Conservation (phyloP, 2,888 invertebrate genomes). For the Subacronicta megacephala region DNA sequence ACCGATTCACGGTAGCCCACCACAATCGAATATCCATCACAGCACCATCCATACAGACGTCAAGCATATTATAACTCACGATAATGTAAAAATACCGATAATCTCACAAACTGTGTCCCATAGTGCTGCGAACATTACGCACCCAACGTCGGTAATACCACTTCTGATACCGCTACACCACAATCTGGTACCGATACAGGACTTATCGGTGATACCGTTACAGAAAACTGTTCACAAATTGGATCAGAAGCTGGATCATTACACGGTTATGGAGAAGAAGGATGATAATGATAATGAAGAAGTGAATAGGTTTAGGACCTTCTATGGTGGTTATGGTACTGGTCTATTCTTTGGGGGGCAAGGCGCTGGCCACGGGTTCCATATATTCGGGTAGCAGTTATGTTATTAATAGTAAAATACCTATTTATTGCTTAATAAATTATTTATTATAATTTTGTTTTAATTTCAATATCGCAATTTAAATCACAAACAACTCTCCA, state of each 20-base stretch:
- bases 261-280: constrained; percentile 62
- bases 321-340: constrained; percentile 80
- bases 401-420: constrained; percentile 15
- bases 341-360: constrained; percentile 81
- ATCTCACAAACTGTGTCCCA: constrained; percentile 69
- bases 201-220: constrained; percentile 80
- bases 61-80: constrained; percentile 62
- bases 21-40: constrained; percentile 70
- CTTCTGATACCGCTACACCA: constrained; percentile 72
- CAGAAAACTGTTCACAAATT: constrained; percentile 63
- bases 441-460: constrained; percentile 31
- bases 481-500: no score
- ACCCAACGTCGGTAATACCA: constrained; percentile 62
- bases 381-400: constrained; percentile 71
- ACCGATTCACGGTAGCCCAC: constrained; percentile 55
- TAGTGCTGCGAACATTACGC: constrained; percentile 65
- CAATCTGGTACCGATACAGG: constrained; percentile 73
- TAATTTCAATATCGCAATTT: not conserved
- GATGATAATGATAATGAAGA: constrained; percentile 68
- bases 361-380: constrained; percentile 83
- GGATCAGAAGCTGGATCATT: constrained; percentile 62
- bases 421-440: constrained; percentile 39
- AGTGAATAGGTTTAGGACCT: constrained; percentile 71
- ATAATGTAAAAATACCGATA: constrained; percentile 65
- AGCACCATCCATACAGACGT: constrained; percentile 61